Evolutionary conservation across 2,113 vertebrate genomes (phyloP), one percentile per base, ranked within the genome.

Genomic region (Ciconia boyciana): DNA sequence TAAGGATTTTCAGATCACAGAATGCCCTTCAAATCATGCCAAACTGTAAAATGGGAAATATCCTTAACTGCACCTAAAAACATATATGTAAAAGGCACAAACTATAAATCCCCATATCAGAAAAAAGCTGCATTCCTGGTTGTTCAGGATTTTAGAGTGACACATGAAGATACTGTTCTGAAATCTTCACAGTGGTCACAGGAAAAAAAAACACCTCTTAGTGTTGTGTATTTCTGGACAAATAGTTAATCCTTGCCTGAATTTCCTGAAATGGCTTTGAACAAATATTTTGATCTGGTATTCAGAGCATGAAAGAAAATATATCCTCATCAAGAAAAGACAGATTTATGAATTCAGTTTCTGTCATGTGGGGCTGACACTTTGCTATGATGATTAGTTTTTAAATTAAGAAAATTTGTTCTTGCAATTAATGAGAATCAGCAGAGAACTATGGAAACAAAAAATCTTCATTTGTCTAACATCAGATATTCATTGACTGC

Each of bases 381-480:
- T 90, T 93, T 65, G 48, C 75, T 46, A 84, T 66, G 25, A 39
- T 71, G 31, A 89, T 87, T 94, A 83, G 34, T 60, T 97, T 97
- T 95, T 78, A 92, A 95, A 90, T 96, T 93, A 85, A 93, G 71
- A 81, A 81, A 48, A 54, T 60, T 93, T 81, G 20, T 43, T 82
- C 43, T 91, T 90, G 11, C 46, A 91, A 9, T 91, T 91, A 92
- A 91, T 93, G 46, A 72, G 65, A 91, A 93, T n/a, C 60, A 64
- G 14, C 43, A 58, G 32, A 95, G 34, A 72, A 72, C 43, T 87
- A 54, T 79, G 44, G 43, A 83, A 97, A 88, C 58, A 55, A 76
- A 81, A 81, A 55, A 8, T 1, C 7, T 54, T 89, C 10, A 61
- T 93, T 91, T 93, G 60, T 92, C 78, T 60, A 91, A 84, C 28